Base-by-base conservation (phyloP, 2,888 invertebrate species). In the Limulus polyphemus region DNA sequence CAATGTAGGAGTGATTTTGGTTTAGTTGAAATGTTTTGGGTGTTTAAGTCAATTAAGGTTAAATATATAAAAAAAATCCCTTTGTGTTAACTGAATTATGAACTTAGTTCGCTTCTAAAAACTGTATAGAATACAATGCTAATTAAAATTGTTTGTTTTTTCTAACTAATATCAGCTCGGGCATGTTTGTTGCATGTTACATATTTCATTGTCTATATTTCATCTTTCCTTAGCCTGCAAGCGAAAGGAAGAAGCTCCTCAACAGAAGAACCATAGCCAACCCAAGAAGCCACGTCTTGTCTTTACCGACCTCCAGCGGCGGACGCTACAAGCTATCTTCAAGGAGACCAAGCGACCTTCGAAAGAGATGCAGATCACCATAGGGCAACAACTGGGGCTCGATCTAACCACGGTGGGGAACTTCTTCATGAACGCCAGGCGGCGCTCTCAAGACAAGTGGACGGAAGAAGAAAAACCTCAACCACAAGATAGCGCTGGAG, bases 321-420 rank as follows among this genome's bases (percentile, higher is more conserved):
- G 98, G 82, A 99, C 99, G 78, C 88, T 99, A 79, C 97, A 98
- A 85, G 98, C 97, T 83, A 98, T 98, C 85, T 98, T 98, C 87
- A 98, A 98, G 91, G 98, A 98, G 83, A 98, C 98, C 66, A 98
- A 98, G 79, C 83, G 98, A 79, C 98, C 98, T 72, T 95, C 94
- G 71, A 98, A 98, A 81, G 98, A 98, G 81, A 98, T 98, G 97
- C 98, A 98, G 81, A 94, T 97, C 74, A 97, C 97, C 73, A 98
- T 98, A 80, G 97, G 97, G 47, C 83, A 97, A 71, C 97, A 98
- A 77, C 81, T 98, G 72, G 95, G 97, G 67, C 82, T 98, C 70
- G 95, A 97, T 76, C 94, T 97, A 60, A 94, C 94, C 60, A 98
- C 98, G 12, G 97, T 98, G 63, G 97, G 98, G 58, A 99, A 99